Evolutionary conservation across 2,113 vertebrate species (phyloP).

Genomic region (Microcebus lehilahytsara): DNA sequence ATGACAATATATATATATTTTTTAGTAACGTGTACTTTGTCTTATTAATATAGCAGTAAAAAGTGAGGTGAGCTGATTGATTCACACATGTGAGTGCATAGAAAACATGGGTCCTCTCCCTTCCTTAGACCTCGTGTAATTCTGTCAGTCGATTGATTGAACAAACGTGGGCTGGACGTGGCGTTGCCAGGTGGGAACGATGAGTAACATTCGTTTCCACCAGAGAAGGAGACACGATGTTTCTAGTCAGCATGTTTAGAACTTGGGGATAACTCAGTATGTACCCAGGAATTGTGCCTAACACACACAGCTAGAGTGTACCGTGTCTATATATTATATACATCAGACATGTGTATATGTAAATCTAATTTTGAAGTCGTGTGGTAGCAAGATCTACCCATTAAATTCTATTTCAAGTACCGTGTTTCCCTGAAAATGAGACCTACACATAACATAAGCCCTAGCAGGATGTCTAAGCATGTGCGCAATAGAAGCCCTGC

Average conservation of each 20-base stretch:
- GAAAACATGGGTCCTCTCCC: neutral
- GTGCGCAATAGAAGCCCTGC: too few relatives aligned
- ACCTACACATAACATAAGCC: too few relatives aligned
- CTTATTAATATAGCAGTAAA: too few relatives aligned
- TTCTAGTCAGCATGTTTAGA: neutral
- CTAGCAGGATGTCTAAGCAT: too few relatives aligned
- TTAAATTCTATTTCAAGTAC: too few relatives aligned
- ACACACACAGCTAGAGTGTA: accelerated
- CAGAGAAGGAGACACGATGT: neutral
- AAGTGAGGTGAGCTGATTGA: neutral
- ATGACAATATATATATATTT: too few relatives aligned
- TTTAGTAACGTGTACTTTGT: neutral
- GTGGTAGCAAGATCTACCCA: too few relatives aligned
- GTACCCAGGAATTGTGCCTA: neutral
- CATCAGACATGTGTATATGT: neutral
- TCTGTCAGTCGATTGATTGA: accelerated
- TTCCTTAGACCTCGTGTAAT: neutral
- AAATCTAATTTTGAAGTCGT: too few relatives aligned
- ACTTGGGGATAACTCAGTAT: accelerated
- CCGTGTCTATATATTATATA: accelerated
- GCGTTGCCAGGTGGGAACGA: neutral
- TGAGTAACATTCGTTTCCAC: accelerated
- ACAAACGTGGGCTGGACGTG: neutral
- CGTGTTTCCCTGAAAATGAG: too few relatives aligned
- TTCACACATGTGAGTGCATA: accelerated